A percentile compares a stretch with the other conserved stretches of the same genome.
phyloP scores from a whole-genome alignment of 2,888 invertebrate species.

The Mellilla xanthometata region DNA sequence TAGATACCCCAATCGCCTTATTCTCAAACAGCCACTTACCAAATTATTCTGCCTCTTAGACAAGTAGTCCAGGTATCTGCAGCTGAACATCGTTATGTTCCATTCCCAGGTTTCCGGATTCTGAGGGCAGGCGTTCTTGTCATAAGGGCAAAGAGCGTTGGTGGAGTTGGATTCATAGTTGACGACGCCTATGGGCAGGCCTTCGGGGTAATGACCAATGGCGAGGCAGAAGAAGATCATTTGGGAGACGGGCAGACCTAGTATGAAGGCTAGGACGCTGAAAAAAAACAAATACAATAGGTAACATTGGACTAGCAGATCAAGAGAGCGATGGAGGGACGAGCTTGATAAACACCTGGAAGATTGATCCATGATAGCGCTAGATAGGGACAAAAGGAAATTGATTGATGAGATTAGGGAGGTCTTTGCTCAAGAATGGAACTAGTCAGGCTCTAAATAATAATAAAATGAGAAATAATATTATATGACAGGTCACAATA shows the following conservation, averaged over 20 bases:
- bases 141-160: conserved; percentile 68
- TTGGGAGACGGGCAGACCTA: conserved; percentile 92
- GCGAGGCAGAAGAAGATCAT: conserved; percentile 94
- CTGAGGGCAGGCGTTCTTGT: conserved; percentile 78
- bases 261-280: conserved; percentile 92
- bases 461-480: too few species aligned
- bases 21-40: conserved; percentile 84
- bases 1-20: too few species aligned
- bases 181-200: conserved; percentile 89
- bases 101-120: conserved; percentile 61
- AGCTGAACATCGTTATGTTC: conserved; percentile 87
- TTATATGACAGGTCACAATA: too few species aligned
- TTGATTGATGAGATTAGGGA: neutral
- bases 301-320: too few species aligned
- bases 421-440: too few species aligned
- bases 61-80: conserved; percentile 88
- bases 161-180: conserved; percentile 87
- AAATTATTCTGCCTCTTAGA: conserved; percentile 85
- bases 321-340: too few species aligned
- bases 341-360: too few species aligned
- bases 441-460: too few species aligned
- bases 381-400: too few species aligned
- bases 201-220: conserved; percentile 92
- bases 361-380: too few species aligned
- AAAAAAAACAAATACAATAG: too few species aligned